Percentiles rank a stretch among this genome's conserved stretches.
phyloP scores from a whole-genome alignment of 53 echinoderm and acorn worm species.

The Echinarachnius parma region DNA sequence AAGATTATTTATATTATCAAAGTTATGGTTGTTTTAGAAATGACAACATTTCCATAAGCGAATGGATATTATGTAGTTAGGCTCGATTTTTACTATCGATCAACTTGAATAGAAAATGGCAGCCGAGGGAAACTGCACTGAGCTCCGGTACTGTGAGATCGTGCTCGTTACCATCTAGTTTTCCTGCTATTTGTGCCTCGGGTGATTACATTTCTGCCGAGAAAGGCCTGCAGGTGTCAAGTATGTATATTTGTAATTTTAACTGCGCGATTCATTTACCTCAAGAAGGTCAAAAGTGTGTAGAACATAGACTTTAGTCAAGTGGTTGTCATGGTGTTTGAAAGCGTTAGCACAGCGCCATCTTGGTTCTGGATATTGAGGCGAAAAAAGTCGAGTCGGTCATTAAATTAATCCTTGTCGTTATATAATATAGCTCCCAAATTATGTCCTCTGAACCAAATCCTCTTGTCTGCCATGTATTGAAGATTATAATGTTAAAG shows the following conservation, averaged over 20 bases:
- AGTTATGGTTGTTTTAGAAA: too few relatives aligned
- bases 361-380: constrained; percentile 15
- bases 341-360: constrained; percentile 44
- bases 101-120: constrained; percentile 27
- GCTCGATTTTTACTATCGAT: too few relatives aligned
- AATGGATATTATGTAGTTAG: too few relatives aligned
- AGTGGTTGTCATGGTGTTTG: constrained; percentile 49
- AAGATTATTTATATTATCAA: too few relatives aligned
- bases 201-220: constrained; percentile 1
- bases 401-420: constrained; percentile 19
- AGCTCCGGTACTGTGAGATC: neutral
- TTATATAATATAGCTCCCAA: too few relatives aligned
- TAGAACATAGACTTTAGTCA: constrained; percentile 35
- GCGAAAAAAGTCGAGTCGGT: constrained; percentile 5
- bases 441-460: too few relatives aligned
- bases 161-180: constrained; percentile 6
- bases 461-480: too few relatives aligned
- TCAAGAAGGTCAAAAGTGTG: neutral
- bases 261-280: neutral
- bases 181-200: too few relatives aligned
- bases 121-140: neutral
- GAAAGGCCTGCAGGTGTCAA: constrained; percentile 10
- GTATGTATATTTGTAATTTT: constrained; percentile 21
- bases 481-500: too few relatives aligned
- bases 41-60: too few relatives aligned